Conservation (phyloP, 2,113 vertebrate genomes). For the Corythaeola cristata region DNA sequence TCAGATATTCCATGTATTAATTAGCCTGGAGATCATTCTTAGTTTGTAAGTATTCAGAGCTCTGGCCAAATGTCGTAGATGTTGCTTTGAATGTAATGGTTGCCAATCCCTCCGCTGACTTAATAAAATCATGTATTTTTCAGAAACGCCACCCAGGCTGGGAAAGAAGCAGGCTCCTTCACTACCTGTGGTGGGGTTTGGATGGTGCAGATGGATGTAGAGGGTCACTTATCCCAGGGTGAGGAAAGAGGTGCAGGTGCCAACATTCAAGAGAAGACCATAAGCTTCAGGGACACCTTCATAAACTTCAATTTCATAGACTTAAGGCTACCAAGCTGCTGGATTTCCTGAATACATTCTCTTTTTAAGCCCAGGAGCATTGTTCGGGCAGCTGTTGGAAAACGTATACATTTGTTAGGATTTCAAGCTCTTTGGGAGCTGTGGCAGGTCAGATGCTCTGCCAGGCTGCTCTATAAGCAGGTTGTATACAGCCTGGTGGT, state of each 20-base stretch:
- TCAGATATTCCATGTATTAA: neutral
- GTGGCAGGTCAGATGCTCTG: constrained; percentile 6
- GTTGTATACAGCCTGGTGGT: constrained; percentile 40
- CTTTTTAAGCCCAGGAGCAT: constrained; percentile 5
- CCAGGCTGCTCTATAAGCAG: neutral
- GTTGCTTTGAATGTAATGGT: neutral
- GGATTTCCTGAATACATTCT: neutral
- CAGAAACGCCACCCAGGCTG: neutral
- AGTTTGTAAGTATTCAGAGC: neutral
- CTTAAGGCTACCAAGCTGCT: neutral
- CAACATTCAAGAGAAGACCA: neutral
- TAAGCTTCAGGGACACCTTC: neutral
- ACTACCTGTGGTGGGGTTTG: neutral
- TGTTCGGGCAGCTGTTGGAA: neutral
- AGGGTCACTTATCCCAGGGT: neutral
- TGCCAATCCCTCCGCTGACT: neutral
- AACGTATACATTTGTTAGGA: neutral
- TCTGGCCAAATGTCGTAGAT: neutral
- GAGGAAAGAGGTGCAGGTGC: neutral
- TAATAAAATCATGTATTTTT: neutral
- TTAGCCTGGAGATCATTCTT: neutral
- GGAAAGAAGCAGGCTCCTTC: neutral
- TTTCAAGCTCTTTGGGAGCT: constrained; percentile 38
- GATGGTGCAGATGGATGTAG: neutral
- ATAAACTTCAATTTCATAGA: neutral